A percentile compares a stretch with the other conserved stretches of the same genome.
These are phyloP conservation scores for Spheniscus mendiculus DNA, from an alignment of 2,113 vertebrate species.

Conservation along the genomic window DNA sequence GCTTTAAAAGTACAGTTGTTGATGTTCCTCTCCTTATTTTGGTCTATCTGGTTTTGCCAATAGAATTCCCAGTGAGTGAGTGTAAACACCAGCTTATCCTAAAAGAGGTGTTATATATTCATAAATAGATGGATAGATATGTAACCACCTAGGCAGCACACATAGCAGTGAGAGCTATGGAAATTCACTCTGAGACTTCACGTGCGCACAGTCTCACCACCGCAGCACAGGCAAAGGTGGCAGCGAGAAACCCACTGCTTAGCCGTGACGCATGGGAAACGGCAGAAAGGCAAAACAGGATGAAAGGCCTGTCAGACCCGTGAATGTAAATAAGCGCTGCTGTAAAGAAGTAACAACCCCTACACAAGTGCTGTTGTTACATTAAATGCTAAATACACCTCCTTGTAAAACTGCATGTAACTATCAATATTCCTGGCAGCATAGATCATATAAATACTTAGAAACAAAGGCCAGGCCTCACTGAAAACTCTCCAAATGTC, in stretches of 20 bases:
- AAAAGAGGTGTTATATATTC: neutral
- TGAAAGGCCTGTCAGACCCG: neutral
- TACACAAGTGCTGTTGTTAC: neutral
- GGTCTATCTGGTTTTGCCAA: neutral
- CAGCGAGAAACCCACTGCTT: neutral
- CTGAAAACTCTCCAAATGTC: neutral
- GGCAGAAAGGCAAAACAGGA: neutral
- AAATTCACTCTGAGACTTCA: neutral
- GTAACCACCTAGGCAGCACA: neutral
- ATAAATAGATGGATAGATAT: neutral
- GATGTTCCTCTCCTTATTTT: neutral
- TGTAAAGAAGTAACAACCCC: neutral
- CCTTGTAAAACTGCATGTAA: neutral
- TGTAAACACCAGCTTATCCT: neutral
- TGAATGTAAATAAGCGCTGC: neutral
- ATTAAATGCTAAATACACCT: neutral
- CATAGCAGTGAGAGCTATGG: accelerated
- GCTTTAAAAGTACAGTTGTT: neutral
- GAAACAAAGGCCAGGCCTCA: neutral
- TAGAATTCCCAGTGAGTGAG: neutral
- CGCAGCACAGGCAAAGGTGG: neutral
- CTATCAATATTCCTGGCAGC: neutral
- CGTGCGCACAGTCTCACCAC: neutral
- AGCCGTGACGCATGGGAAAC: accelerated
- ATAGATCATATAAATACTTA: neutral